Evolutionary conservation across 2,888 invertebrate species (phyloP), one percentile per base, ranked within the genome.

Genomic region (Melitaea athalia): DNA sequence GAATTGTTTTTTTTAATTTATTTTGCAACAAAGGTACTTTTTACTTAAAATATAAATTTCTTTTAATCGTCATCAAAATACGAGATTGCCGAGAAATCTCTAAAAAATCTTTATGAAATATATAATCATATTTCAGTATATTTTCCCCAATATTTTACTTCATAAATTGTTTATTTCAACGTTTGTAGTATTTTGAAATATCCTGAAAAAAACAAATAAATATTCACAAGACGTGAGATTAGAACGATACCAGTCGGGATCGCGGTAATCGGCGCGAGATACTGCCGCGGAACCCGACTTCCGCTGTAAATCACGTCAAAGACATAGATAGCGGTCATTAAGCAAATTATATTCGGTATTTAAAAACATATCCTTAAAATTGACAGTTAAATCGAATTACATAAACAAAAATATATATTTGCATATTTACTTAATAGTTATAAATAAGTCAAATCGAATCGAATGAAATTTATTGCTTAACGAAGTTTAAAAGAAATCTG

Each of bases 271-370:
- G 59, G 64, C 63, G 61, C 68, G 59, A 71, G 74, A 74, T 74
- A 71, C 67, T 74, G 62, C 69, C 65, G 53, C 74, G 76, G 75
- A 73, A 73, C 70, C 62, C 61, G 69, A 55, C 69, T 74, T 75
- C 73, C 75, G 71, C 72, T 69, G 70, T 76, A 73, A 75, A 75
- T 76, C 75, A 74, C 61, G 38, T 53, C 52, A 66, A 66, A 72
- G 72, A 69, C 69, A 63, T 47, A 62, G 52, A 66, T 47, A 62
- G 52, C 50, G 66, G 65, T 67, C 66, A 71, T 71, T 71, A 68
- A 66, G 66, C 50, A 60, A 64, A 69, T 69, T 69, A 69, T 64
- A 64, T 24, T 62, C 61, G 57, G 45, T 59, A n/a, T 55, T 55
- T 55, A 11, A 38, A 64, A 57, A 57, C 14, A 12, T 63, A 14